A percentile compares a stretch with the other conserved stretches of the same genome.
Evolutionary conservation across 2,888 invertebrate genomes (phyloP).

Genomic region (Mythimna loreyi): DNA sequence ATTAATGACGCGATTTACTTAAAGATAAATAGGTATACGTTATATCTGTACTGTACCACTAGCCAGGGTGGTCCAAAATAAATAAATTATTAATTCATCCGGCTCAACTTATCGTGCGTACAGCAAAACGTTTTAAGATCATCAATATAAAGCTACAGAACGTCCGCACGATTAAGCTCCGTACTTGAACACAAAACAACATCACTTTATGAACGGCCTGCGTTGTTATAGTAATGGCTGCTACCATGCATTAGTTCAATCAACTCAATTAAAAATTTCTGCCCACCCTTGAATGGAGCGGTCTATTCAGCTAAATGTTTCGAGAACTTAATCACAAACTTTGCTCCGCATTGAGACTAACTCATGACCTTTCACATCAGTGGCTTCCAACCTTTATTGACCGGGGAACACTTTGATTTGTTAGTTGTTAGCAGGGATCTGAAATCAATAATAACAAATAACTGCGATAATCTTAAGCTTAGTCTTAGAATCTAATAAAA

Average conservation of each 20-base stretch:
- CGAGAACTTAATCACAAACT: conserved; percentile 54
- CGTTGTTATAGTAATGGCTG: conserved; percentile 25
- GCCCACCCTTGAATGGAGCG: conserved; percentile 23
- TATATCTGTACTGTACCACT: too few species aligned
- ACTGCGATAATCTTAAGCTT: too few species aligned
- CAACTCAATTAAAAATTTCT: conserved; percentile 53
- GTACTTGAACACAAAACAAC: conserved; percentile 22
- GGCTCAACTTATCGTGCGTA: background rate
- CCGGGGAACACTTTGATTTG: background rate
- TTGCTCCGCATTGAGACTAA: conserved; percentile 28
- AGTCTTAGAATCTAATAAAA: too few species aligned
- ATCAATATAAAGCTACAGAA: conserved; percentile 20
- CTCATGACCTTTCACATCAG: conserved; percentile 35
- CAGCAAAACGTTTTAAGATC: conserved; percentile 14
- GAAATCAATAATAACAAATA: too few species aligned
- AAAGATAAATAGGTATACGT: too few species aligned
- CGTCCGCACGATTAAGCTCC: conserved; percentile 19
- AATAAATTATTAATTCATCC: conserved; percentile 7
- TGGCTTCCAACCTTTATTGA: background rate
- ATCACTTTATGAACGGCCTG: conserved; percentile 9
- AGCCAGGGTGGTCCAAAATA: too few species aligned
- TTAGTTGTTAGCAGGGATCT: background rate
- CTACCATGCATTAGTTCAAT: conserved; percentile 27
- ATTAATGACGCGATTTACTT: too few species aligned
- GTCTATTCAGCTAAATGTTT: conserved; percentile 48